Evolutionary conservation across 2,888 invertebrate genomes (phyloP), one percentile per base, ranked within the genome.

Genomic region (Nephrocerus scutellatus): DNA sequence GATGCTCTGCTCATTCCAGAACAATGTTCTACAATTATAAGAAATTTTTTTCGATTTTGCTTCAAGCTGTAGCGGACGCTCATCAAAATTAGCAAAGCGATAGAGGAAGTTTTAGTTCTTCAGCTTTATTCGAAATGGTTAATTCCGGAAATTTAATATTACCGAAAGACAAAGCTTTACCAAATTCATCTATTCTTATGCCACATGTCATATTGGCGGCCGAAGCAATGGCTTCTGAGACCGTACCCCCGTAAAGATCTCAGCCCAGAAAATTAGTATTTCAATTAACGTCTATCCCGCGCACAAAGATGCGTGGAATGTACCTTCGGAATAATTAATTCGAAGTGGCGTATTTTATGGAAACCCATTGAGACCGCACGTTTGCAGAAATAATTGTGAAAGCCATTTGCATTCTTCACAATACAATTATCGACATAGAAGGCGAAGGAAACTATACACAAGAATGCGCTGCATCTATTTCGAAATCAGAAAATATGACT

Each of bases 1-100:
- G 48, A 40, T 43, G 47, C 15, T 56, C 59, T 7, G 6, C 43
- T 21, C 41, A 55, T 19, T 46, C 45, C 35, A 55, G 58, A 9
- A 53, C 54, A 5, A 30, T 47, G 25, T 57, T 42, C 46, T 55
- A 44, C 36, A 60, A 61, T 44, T 57, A 60, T 46, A 57, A 61
- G 21, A 24, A 13, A 5, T 31, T 32, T 31, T 38, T 25, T 38
- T 21, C 23, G 20, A 26, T 38, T 24, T 30, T 38, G 19, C 31
- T 38, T 18, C 24, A 25, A 32, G 38, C 25, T 14, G 9, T 26
- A 20, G 25, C 26, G 6, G 38, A 38, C 26, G 19, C 23, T 10
- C 20, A 39, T 29, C 22, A 12, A 5, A 19, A 6, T n/a, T 26
- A 22, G 12, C 7, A 13, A 7, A 32, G 20, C 13, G 12, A 14